These are phyloP conservation scores for Corbicula japonica DNA, from an alignment of 2,888 invertebrate genomes.

Conservation along the genomic window DNA sequence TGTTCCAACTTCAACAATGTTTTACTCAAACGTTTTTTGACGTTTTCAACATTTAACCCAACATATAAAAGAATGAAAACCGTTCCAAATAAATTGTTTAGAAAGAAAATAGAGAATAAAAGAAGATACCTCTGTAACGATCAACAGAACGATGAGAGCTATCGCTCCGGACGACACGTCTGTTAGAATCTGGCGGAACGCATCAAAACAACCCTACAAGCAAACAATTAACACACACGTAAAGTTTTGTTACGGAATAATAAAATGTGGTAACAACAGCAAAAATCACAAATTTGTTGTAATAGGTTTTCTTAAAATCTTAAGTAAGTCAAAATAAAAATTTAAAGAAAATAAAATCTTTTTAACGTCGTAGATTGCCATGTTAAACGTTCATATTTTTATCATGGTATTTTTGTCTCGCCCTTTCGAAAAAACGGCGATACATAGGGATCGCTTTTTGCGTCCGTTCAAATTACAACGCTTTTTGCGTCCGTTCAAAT, in stretches of 20 bases:
- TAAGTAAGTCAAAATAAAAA: neutral
- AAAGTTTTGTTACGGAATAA: neutral
- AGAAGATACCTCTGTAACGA: slow-evolving; percentile 51
- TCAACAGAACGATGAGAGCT: slow-evolving; percentile 46
- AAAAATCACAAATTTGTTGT: neutral
- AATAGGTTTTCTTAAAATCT: neutral
- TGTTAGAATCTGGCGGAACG: slow-evolving; percentile 46
- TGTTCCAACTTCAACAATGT: neutral
- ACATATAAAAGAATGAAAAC: no score
- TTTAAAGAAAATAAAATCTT: neutral
- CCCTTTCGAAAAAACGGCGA: no score
- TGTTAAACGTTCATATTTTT: neutral
- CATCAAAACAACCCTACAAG: slow-evolving; percentile 60
- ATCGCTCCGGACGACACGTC: slow-evolving; percentile 52
- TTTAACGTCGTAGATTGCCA: neutral
- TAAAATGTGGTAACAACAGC: neutral
- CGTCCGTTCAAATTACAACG: no score
- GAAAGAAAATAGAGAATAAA: neutral
- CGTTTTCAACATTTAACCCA: neutral
- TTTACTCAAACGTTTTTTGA: neutral
- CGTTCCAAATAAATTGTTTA: no score
- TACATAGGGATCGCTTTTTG: no score
- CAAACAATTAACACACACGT: neutral
- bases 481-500: no score
- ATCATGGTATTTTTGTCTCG: no score